These are phyloP conservation scores for Drosophila sechellia DNA, from an alignment of 1,140 invertebrate species.

Conservation along the genomic window DNA sequence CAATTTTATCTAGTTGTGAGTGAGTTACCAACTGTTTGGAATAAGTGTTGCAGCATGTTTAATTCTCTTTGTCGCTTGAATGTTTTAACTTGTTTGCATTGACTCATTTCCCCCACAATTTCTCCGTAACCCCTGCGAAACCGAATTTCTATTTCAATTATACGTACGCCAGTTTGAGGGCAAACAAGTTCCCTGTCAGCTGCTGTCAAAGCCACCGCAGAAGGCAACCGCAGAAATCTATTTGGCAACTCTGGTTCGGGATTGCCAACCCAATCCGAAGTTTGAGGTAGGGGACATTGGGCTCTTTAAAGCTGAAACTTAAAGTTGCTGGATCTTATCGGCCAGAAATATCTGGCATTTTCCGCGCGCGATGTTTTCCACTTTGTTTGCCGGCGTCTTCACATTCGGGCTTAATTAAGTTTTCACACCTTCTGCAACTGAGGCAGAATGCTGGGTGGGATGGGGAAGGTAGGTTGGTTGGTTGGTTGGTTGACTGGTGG, in stretches of 20 bases:
- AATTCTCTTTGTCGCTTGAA: neutral
- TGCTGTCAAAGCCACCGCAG: conserved; percentile 55
- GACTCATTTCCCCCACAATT: neutral
- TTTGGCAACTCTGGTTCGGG: conserved; percentile 47
- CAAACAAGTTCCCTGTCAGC: conserved; percentile 18
- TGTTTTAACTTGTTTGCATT: neutral
- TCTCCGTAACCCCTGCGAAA: neutral
- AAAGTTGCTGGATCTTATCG: conserved; percentile 4
- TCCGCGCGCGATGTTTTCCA: neutral
- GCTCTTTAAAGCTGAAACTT: conserved; percentile 29
- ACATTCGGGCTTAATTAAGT: conserved; percentile 72
- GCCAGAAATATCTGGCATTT: conserved; percentile 21
- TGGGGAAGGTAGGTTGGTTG: too few species aligned
- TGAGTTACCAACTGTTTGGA: too few species aligned
- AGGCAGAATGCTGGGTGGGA: neutral
- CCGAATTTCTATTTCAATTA: conserved; percentile 29
- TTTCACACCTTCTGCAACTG: conserved; percentile 54
- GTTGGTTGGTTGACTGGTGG: neutral
- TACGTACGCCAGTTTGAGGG: conserved; percentile 7
- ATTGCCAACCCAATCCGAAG: conserved; percentile 14
- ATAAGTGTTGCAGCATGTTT: too few species aligned
- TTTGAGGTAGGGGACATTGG: conserved; percentile 1
- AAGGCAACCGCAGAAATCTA: conserved; percentile 73
- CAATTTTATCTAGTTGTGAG: too few species aligned
- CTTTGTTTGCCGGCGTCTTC: conserved; percentile 29